Evolutionary conservation across 1,140 invertebrate species (phyloP).

Genomic region (Lasaia peninsularis): DNA sequence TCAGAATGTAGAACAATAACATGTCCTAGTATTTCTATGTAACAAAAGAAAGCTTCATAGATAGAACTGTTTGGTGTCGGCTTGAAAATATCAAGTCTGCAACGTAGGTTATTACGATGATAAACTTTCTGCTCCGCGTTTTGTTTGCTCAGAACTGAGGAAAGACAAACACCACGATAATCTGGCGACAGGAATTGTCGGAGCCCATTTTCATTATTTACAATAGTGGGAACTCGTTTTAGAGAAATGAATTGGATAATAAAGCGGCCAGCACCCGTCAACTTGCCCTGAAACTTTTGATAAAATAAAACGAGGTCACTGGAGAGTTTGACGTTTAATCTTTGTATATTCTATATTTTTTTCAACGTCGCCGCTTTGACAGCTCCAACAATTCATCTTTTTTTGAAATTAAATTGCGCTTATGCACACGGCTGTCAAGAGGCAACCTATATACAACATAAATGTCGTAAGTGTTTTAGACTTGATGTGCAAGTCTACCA

Average conservation of each 20-base stretch:
- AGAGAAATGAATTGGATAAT: conserved; percentile 68
- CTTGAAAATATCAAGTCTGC: conserved; percentile 1
- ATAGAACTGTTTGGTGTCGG: conserved; percentile 17
- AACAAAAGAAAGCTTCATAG: neutral
- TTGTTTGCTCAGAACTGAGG: conserved; percentile 45
- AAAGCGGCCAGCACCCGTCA: conserved; percentile 59
- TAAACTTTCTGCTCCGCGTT: conserved; percentile 52
- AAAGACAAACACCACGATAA: conserved; percentile 63
- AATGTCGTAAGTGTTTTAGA: no score
- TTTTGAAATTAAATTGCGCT: no score
- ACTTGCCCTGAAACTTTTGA: conserved; percentile 65
- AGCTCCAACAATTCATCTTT: no score
- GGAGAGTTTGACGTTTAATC: conserved; percentile 49
- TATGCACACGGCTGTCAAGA: no score
- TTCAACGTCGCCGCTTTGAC: no score
- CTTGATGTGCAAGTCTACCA: no score
- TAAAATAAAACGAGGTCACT: conserved; percentile 51
- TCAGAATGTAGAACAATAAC: neutral
- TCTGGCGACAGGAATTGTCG: conserved; percentile 47
- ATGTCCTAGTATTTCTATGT: neutral
- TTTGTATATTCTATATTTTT: no score
- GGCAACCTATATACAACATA: no score
- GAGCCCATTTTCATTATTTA: conserved; percentile 59
- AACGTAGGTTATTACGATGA: conserved; percentile 30
- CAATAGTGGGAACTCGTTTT: conserved; percentile 46